These are phyloP conservation scores for Oscheius sp. DNA, from an alignment of 1,140 invertebrate species.

Conservation along the genomic window DNA sequence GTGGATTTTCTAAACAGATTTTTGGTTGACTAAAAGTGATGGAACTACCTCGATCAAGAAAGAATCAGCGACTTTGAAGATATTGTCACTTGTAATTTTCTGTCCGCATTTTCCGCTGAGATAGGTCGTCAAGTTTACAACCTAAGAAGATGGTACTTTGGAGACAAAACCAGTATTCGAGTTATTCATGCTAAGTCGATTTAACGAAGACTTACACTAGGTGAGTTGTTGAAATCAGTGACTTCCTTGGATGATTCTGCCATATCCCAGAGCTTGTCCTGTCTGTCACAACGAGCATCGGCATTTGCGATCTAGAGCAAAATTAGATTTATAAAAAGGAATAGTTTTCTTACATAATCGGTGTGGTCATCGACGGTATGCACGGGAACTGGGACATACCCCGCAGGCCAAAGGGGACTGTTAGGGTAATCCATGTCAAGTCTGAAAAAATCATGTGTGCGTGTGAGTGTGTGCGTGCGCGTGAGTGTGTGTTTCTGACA, in stretches of 20 bases:
- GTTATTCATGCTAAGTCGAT: background rate
- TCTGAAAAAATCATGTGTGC: background rate
- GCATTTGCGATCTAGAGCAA: constrained; percentile 22
- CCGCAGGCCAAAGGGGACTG: constrained; percentile 23
- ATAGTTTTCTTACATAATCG: constrained; percentile 30
- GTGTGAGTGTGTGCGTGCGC: background rate
- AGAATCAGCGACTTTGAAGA: constrained; percentile 30
- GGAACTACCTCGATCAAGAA: constrained; percentile 32
- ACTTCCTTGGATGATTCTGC: constrained; percentile 22
- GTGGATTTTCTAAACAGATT: constrained; percentile 8
- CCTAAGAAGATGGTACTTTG: no score
- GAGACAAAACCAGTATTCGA: background rate
- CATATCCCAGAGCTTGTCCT: constrained; percentile 28
- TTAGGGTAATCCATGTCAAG: background rate
- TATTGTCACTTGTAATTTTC: constrained; percentile 25
- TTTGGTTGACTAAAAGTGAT: background rate
- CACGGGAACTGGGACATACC: constrained; percentile 36
- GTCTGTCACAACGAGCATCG: constrained; percentile 22
- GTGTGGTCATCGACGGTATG: constrained; percentile 36
- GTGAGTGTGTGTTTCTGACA: background rate
- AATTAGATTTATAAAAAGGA: background rate
- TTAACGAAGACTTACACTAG: background rate
- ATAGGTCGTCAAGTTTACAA: background rate
- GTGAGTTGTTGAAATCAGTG: constrained; percentile 14
- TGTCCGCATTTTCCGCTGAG: background rate